These are phyloP conservation scores for Actenoides lindsayi DNA, from an alignment of 2,113 vertebrate species.

Conservation along the genomic window DNA sequence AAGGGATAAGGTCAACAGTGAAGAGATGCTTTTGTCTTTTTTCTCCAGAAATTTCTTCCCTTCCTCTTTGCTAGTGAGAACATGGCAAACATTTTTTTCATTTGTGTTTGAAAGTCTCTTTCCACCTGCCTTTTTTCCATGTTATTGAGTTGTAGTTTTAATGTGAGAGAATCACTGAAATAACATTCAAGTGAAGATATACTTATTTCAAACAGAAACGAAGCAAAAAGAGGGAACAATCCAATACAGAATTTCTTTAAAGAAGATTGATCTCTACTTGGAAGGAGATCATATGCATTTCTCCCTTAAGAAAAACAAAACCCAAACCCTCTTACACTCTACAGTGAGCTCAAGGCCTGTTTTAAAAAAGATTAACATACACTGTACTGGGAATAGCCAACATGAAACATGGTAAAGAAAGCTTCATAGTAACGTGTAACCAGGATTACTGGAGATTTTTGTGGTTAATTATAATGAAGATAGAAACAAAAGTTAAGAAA, in stretches of 20 bases:
- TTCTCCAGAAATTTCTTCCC: background rate
- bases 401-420: background rate
- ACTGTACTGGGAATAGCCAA: background rate
- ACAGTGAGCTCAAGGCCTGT: background rate
- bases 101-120: background rate
- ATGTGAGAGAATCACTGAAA: background rate
- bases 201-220: constrained; percentile 31
- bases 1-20: background rate
- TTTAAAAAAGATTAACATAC: background rate
- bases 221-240: constrained; percentile 33
- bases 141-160: background rate
- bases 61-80: background rate
- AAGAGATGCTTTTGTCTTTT: background rate
- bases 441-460: background rate
- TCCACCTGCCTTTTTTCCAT: background rate
- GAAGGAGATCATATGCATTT: background rate
- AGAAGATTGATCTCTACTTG: constrained; percentile 17
- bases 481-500: background rate
- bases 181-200: background rate
- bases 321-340: background rate
- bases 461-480: background rate
- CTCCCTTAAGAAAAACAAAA: background rate
- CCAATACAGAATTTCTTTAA: constrained; percentile 42
- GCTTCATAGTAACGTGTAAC: background rate
- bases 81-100: background rate